Percentiles rank a stretch among this genome's conserved stretches.
These are phyloP conservation scores for Catocala nupta DNA, from an alignment of 2,888 invertebrate genomes.

Conservation along the genomic window DNA sequence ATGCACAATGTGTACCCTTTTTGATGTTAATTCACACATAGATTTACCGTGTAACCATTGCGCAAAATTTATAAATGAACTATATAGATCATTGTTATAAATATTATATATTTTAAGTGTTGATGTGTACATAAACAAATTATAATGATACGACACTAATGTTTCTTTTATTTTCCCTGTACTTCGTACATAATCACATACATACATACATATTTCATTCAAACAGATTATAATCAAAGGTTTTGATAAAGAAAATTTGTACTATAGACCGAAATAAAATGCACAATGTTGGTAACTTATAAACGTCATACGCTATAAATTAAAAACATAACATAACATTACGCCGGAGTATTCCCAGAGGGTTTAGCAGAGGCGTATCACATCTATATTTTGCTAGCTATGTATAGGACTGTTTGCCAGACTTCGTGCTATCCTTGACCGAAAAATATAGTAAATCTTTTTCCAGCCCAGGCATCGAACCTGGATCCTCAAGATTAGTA, in stretches of 20 bases:
- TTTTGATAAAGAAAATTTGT: slow-evolving; percentile 13
- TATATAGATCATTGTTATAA: slow-evolving; percentile 52
- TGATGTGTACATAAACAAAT: slow-evolving; percentile 79
- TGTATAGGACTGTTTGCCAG: no score
- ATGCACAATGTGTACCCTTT: slow-evolving; percentile 37
- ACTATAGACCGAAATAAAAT: slow-evolving; percentile 17
- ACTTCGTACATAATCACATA: slow-evolving; percentile 25
- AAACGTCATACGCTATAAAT: slow-evolving; percentile 30
- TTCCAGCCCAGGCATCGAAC: no score
- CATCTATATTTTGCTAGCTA: no score
- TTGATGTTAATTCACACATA: slow-evolving; percentile 21
- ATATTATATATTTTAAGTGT: slow-evolving; percentile 70
- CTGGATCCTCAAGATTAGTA: no score
- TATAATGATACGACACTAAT: slow-evolving; percentile 53
- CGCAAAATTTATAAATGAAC: slow-evolving; percentile 41
- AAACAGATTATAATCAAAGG: slow-evolving; percentile 12
- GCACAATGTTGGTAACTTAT: slow-evolving; percentile 15
- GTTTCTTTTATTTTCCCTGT: slow-evolving; percentile 62
- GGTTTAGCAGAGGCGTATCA: no score
- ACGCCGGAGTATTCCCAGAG: no score
- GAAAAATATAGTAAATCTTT: no score
- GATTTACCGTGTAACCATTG: slow-evolving; percentile 20
- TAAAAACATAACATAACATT: slow-evolving; percentile 15
- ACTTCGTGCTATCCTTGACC: no score
- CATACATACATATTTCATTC: slow-evolving; percentile 21